phyloP scores from a whole-genome alignment of 2,797 vertebrate species.

The Syncerus caffer region DNA sequence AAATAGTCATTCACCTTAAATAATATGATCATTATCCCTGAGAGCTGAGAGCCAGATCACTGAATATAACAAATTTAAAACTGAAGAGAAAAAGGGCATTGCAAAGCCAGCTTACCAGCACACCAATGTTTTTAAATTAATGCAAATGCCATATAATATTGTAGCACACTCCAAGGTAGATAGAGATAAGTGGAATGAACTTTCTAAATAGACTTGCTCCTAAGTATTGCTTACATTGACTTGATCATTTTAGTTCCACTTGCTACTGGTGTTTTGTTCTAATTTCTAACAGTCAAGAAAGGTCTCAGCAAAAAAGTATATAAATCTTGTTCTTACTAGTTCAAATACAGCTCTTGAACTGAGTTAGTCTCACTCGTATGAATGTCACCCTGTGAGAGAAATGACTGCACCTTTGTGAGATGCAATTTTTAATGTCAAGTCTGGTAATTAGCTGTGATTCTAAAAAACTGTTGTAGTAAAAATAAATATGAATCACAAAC shows the following conservation, averaged over 20 bases:
- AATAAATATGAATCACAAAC: constrained; percentile 49
- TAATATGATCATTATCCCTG: neutral
- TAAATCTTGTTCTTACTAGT: constrained; percentile 64
- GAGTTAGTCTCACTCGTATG: constrained; percentile 44
- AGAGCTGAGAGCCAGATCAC: neutral
- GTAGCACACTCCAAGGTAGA: constrained; percentile 26
- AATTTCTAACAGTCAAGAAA: constrained; percentile 42
- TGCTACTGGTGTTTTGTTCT: constrained; percentile 57
- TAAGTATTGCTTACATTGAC: constrained; percentile 1
- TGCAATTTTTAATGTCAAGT: constrained; percentile 55
- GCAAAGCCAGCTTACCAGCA: neutral
- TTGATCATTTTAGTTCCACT: constrained; percentile 12
- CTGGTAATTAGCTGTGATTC: constrained; percentile 27
- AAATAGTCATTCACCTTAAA: constrained; percentile 33
- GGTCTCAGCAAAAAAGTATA: neutral
- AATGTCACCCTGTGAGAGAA: constrained; percentile 68
- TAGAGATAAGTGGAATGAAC: constrained; percentile 44
- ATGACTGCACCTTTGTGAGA: constrained; percentile 47
- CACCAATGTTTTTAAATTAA: constrained; percentile 52
- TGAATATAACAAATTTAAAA: constrained; percentile 26
- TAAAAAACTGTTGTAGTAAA: constrained; percentile 1
- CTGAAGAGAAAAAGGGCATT: neutral
- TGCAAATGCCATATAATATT: constrained; percentile 35
- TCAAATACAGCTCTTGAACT: constrained; percentile 42
- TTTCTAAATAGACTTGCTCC: constrained; percentile 31